These are phyloP conservation scores for Molossus molossus DNA, from an alignment of 2,797 vertebrate genomes.

Conservation along the genomic window DNA sequence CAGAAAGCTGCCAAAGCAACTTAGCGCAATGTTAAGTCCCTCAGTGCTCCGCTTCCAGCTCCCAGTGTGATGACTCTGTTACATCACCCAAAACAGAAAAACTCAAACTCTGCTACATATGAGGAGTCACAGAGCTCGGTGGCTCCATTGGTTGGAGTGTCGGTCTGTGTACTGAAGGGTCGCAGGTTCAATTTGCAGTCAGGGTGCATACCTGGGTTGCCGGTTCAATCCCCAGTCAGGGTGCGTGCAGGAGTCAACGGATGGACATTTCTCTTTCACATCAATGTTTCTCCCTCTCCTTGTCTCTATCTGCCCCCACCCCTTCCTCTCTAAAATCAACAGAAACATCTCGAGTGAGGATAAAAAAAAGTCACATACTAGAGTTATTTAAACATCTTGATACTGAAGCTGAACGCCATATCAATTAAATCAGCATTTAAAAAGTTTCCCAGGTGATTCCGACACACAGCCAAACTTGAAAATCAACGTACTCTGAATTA, in stretches of 20 bases:
- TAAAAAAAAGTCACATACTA: not conserved
- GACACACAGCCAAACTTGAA: not conserved
- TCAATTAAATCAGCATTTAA: conserved; percentile 3
- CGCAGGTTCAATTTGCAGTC: too few species aligned
- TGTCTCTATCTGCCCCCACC: too few species aligned
- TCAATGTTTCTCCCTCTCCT: too few species aligned
- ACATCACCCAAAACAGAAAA: not conserved
- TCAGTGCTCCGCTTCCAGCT: not conserved
- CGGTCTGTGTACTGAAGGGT: too few species aligned
- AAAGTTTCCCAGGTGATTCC: conserved; percentile 5
- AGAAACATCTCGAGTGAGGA: too few species aligned
- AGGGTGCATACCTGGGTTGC: too few species aligned
- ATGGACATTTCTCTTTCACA: too few species aligned
- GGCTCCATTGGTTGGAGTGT: too few species aligned
- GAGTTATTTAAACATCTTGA: not conserved
- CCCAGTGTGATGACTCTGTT: not conserved
- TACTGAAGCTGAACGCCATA: not conserved
- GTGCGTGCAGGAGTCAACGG: too few species aligned
- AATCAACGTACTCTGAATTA: conserved; percentile 45
- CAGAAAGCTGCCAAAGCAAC: not conserved
- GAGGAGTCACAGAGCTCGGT: not conserved
- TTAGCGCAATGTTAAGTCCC: not conserved
- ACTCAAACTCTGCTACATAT: not conserved
- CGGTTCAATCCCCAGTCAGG: too few species aligned
- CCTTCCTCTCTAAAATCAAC: too few species aligned